phyloP scores from a whole-genome alignment of 2,113 vertebrate species.

The Pteruthius melanotis region DNA sequence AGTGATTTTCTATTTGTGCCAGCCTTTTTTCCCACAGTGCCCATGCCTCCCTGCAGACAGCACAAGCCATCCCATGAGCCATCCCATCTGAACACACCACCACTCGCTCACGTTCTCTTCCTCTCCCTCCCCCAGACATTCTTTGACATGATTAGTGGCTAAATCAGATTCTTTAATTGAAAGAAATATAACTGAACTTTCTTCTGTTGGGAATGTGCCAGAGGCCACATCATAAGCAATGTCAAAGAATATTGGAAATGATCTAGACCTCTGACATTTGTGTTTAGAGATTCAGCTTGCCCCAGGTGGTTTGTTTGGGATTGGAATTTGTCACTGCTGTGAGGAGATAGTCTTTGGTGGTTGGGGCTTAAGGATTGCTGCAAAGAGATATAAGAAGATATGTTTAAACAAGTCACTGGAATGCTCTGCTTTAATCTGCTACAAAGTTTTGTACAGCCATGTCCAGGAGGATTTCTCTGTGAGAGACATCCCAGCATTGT shows the following conservation, averaged over 20 bases:
- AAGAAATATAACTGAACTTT: constrained; percentile 49
- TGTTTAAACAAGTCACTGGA: constrained; percentile 60
- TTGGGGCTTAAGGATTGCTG: constrained; percentile 45
- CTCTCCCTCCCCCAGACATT: constrained; percentile 58
- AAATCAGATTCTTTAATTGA: constrained; percentile 42
- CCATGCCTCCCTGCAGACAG: not conserved
- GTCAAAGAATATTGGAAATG: constrained; percentile 21
- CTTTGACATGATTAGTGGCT: constrained; percentile 52
- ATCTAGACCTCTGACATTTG: constrained; percentile 46
- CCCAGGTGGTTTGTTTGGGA: constrained; percentile 32
- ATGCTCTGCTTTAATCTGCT: constrained; percentile 46
- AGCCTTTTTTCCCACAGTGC: not conserved
- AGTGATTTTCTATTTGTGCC: not conserved
- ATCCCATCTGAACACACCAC: not conserved
- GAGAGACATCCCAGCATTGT: not conserved
- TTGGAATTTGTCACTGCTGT: constrained; percentile 29
- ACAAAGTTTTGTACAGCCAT: not conserved
- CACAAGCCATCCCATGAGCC: not conserved
- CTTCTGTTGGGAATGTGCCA: constrained; percentile 26
- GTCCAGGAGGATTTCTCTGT: constrained; percentile 42
- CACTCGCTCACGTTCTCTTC: not conserved
- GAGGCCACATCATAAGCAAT: constrained; percentile 36
- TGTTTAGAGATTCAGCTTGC: not conserved
- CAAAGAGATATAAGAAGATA: constrained; percentile 34
- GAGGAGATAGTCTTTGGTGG: constrained; percentile 2